Base-by-base conservation (phyloP, 2,888 invertebrate species). In the Caenorhabditis virilis region DNA sequence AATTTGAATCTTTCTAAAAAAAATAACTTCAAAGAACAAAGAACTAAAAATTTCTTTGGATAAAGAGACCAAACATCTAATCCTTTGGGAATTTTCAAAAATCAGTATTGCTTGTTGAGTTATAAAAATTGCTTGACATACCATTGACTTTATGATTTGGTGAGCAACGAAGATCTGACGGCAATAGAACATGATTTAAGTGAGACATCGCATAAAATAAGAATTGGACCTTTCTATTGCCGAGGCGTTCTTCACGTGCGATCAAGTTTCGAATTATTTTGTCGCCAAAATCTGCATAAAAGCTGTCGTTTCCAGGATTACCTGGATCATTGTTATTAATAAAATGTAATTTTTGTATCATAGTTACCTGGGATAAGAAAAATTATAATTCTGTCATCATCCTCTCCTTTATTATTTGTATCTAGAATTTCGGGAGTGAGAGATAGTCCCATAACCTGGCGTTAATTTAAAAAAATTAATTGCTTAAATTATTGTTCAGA, bases 231-330 rank as follows among this genome's bases (percentile, higher is more conserved):
- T 68, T 69, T 25, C 54, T 45, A 30, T 51, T 41, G 18, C 66
- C 61, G n/a, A 72, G 53, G 11, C 72, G 50, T 35, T 72, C 72
- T 45, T 69, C 72, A n/a, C 72, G 43, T 11, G 69, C 65, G 27
- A 69, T 57, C 27, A 72, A 36, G 38, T 72, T 72, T 45, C 69
- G 61, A 13, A 78, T 58, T 7, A 79, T 41, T 9, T 58, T 60
- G 22, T 61, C 49, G 2, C 78, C 78, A 46, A 80, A 80, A 25
- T 78, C 74, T 1, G 76, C 66, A 56, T 80, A 80, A 49, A 80
- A 78, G 6, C 69, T 69, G 16, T 80, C 79, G 66, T 79, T 79
- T n/a, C 79, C 79, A 7, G 79, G 79, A 45, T 79, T 79, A 2
- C 79, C 79, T 73, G 56, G 9, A 50, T 41, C 20, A 9, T 11